phyloP scores from a whole-genome alignment of 2,888 invertebrate genomes.

The Eupithecia subumbrata region DNA sequence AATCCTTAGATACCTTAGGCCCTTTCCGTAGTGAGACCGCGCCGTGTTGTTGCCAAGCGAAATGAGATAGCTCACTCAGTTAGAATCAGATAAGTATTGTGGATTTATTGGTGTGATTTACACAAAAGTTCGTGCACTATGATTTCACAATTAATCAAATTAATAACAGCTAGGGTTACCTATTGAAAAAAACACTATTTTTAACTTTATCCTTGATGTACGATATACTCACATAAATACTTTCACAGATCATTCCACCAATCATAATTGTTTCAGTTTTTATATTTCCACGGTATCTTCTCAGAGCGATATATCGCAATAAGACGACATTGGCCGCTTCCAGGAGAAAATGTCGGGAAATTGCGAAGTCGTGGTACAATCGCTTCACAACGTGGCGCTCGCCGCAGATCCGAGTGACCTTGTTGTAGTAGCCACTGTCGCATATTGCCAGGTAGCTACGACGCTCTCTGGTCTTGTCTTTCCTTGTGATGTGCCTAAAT shows the following conservation, averaged over 20 bases:
- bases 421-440: conserved; percentile 82
- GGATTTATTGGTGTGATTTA: too few relatives aligned
- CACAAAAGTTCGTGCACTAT: too few relatives aligned
- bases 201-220: conserved; percentile 29
- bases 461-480: conserved; percentile 76
- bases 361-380: conserved; percentile 78
- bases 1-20: too few relatives aligned
- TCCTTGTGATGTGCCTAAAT: conserved; percentile 72
- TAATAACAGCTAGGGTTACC: too few relatives aligned
- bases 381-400: conserved; percentile 73
- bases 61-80: too few relatives aligned
- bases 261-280: conserved; percentile 84
- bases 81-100: too few relatives aligned
- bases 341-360: conserved; percentile 80
- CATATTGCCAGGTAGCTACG: conserved; percentile 82
- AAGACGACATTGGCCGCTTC: conserved; percentile 86
- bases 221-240: conserved; percentile 83
- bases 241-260: conserved; percentile 84
- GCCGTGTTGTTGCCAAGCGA: too few relatives aligned
- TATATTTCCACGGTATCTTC: conserved; percentile 80
- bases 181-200: too few relatives aligned
- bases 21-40: too few relatives aligned
- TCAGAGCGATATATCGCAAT: conserved; percentile 84
- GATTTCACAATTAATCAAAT: too few relatives aligned
- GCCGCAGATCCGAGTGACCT: conserved; percentile 77